Evolutionary conservation across 2,113 vertebrate genomes (phyloP), one percentile per base, ranked within the genome.

Genomic region (Tragelaphus imberbis): DNA sequence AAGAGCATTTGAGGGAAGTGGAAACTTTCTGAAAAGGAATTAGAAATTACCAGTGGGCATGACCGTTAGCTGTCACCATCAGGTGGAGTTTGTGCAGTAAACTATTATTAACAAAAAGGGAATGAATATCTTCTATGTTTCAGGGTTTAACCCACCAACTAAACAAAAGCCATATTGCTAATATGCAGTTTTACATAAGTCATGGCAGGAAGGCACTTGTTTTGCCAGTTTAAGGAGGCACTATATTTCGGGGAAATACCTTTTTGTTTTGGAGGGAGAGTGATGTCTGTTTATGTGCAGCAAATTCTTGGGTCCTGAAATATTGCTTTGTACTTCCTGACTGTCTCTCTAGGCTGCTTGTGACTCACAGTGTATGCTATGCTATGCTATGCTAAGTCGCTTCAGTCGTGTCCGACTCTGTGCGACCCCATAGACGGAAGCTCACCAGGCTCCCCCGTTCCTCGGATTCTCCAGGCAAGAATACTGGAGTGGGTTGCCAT

Each of bases 281-380:
- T 40, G 68, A 68, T 47, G 75, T 49, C 30, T 95, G 28, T 95
- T 95, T 84, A 84, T 92, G 44, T 33, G 40, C n/a, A 97, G 58
- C 51, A 81, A 79, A 75, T 92, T 93, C 91, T 82, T 90, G 53
- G 91, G 58, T 71, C 53, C n/a, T 95, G 75, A 95, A 95, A 90
- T 95, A 88, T 36, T 63, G 33, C 91, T 93, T 4, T 91, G 51
- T 91, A 63, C 51, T 95, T 98, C 71, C 79, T 30, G 27, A 92
- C 63, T 28, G 47, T 95, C 63, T 53, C 93, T 87, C 47, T 51
- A 15, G 90, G 28, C 58, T 94, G 85, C 90, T 47, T 36, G 2
- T 90, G 92, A 96, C 84, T 92, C 95, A 91, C n/a, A n/a, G n/a
- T n/a, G n/a, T n/a, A n/a, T n/a, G n/a, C n/a, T n/a, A n/a, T n/a